phyloP scores from a whole-genome alignment of 2,888 invertebrate genomes.

The Hemaris fuciformis region DNA sequence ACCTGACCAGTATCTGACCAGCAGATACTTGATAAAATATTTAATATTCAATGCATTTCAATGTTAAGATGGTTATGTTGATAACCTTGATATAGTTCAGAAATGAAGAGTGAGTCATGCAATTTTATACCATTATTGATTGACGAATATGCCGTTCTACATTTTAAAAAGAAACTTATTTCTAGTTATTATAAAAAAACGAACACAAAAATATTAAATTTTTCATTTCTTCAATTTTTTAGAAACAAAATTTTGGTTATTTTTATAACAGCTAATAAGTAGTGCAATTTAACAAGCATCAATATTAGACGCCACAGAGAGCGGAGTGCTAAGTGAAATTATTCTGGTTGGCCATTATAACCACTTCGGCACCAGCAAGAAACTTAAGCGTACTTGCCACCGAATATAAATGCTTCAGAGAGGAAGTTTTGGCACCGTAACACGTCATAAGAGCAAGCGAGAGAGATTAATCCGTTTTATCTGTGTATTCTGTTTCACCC shows the following conservation, averaged over 20 bases:
- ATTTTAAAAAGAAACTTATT: no score
- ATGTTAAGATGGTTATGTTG: no score
- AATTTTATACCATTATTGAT: no score
- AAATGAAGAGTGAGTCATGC: no score
- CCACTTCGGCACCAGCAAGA: constrained; percentile 39
- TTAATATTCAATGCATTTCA: no score
- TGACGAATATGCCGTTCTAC: no score
- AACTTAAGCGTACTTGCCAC: constrained; percentile 49
- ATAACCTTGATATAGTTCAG: no score
- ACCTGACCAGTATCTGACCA: no score
- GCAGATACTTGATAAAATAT: no score
- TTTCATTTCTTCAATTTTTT: not conserved
- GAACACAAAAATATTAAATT: no score
- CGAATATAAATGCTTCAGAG: constrained; percentile 45
- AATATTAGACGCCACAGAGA: constrained; percentile 9
- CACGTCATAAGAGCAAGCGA: constrained; percentile 1
- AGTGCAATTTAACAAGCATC: not conserved
- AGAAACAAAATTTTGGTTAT: not conserved
- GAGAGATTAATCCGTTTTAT: not conserved
- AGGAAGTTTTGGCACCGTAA: constrained; percentile 12
- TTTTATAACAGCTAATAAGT: not conserved
- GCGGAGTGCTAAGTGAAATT: constrained; percentile 31
- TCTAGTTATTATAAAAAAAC: no score
- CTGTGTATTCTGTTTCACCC: not conserved
- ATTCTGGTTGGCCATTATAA: constrained; percentile 36